Evolutionary conservation across 2,113 vertebrate genomes (phyloP), one percentile per base, ranked within the genome.

Genomic region (Semnornis frantzii): DNA sequence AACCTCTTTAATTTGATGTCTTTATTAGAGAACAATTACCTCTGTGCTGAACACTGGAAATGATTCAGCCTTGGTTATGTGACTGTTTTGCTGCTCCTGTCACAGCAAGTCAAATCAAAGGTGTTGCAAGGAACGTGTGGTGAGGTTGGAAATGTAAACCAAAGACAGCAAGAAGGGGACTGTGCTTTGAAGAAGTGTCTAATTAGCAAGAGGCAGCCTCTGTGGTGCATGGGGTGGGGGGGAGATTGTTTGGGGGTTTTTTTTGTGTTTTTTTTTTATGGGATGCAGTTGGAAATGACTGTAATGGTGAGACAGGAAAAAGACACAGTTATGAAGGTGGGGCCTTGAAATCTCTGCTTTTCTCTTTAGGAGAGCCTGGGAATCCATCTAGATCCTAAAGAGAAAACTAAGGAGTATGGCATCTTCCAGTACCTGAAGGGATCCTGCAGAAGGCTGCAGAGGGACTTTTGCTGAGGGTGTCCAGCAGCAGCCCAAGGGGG

Each of bases 81-180:
- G 79, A 24, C 76, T 92, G 27, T 75, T 75, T 91, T 89, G 15
- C 62, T 88, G 20, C 59, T 92, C 44, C 55, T 95, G 87, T 94
- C 91, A 95, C 62, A 94, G 83, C 28, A 83, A 82, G 37, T 91
- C 60, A 85, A 94, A 85, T 87, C 65, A 93, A 89, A 94, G 59
- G 39, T 23, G 10, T 54, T 62, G 48, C 18, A 48, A 74, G 72
- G 42, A 71, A 10, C 0, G 0, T 52, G 54, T 28, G 72, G 42
- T 91, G 5, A 89, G 87, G 55, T 42, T 42, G 34, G 57, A 89
- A 94, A 42, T 33, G 19, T 68, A 82, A 89, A 81, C 30, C 72
- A 81, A 82, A 72, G 80, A 48, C 70, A 58, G 65, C 4, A 5
- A 48, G 54, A 75, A 74, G 58, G 23, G 44, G 20, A 27, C 48